Conservation (phyloP, 1,140 invertebrate species). For the Drosophila sturtevanti region DNA sequence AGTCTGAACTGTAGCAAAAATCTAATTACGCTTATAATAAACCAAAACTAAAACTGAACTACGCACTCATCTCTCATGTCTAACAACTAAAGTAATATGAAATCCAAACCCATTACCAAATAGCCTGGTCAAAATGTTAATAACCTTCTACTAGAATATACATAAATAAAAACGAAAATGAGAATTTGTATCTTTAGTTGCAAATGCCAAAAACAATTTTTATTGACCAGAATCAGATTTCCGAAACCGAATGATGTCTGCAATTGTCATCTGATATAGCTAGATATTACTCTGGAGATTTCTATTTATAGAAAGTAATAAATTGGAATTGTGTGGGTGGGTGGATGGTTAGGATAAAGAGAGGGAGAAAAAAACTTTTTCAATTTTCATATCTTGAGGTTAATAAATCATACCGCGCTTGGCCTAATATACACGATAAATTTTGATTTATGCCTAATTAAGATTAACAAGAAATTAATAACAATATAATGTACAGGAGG, state of each 20-base stretch:
- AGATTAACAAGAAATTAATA: conserved; percentile 15
- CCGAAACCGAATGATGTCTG: conserved; percentile 3
- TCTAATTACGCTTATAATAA: too few relatives aligned
- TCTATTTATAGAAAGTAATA: conserved; percentile 14
- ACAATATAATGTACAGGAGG: not conserved
- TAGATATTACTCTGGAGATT: not conserved
- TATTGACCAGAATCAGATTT: not conserved
- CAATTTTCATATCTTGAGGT: conserved; percentile 7
- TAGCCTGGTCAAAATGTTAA: not conserved
- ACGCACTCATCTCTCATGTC: too few relatives aligned
- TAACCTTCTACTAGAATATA: not conserved
- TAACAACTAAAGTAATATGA: not conserved
- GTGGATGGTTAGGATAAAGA: not conserved
- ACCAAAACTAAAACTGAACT: too few relatives aligned
- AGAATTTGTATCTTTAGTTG: not conserved
- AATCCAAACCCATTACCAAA: not conserved
- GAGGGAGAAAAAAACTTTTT: not conserved
- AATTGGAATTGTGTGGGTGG: not conserved
- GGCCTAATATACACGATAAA: not conserved
- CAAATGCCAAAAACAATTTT: not conserved
- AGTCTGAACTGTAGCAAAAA: too few relatives aligned
- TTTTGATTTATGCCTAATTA: conserved; percentile 13
- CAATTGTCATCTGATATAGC: conserved; percentile 1
- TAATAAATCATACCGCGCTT: not conserved
- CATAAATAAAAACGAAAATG: not conserved